Conservation (phyloP, 2,113 vertebrate species). For the Anser brachyrhynchus region DNA sequence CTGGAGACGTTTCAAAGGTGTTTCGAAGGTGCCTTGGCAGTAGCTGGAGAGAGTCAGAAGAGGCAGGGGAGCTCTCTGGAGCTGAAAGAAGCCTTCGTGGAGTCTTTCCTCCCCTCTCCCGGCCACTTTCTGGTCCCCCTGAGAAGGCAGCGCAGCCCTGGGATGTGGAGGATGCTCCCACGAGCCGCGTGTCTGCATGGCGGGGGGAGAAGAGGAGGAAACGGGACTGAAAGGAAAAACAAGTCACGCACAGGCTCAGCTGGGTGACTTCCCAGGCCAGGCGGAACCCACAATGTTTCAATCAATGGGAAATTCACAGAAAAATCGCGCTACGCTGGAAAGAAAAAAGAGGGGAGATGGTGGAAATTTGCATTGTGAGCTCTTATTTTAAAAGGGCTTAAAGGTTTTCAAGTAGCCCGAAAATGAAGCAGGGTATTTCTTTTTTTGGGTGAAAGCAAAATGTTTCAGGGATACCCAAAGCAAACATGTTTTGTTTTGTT, state of each 20-base stretch:
- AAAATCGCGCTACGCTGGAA: background rate
- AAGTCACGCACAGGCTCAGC: background rate
- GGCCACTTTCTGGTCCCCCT: background rate
- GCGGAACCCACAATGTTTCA: rapidly evolving
- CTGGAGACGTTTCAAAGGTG: slow-evolving; percentile 59
- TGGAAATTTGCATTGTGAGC: background rate
- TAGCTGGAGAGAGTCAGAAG: slow-evolving; percentile 29
- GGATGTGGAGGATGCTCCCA: background rate
- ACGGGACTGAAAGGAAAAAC: background rate
- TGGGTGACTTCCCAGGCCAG: background rate
- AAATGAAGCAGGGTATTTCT: background rate
- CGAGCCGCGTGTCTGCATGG: background rate
- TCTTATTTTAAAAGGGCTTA: background rate
- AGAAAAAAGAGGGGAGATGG: rapidly evolving
- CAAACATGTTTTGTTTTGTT: background rate
- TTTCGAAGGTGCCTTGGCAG: slow-evolving; percentile 54
- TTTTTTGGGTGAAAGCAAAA: background rate
- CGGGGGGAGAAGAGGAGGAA: background rate
- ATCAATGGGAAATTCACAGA: background rate
- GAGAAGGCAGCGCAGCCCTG: background rate
- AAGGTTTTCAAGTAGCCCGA: background rate
- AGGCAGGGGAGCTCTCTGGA: slow-evolving; percentile 15
- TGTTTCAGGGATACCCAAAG: background rate
- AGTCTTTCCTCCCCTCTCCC: background rate
- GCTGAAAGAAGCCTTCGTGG: background rate